Evolutionary conservation across 2,888 invertebrate species (phyloP).

Genomic region (Stomorhina lunata): DNA sequence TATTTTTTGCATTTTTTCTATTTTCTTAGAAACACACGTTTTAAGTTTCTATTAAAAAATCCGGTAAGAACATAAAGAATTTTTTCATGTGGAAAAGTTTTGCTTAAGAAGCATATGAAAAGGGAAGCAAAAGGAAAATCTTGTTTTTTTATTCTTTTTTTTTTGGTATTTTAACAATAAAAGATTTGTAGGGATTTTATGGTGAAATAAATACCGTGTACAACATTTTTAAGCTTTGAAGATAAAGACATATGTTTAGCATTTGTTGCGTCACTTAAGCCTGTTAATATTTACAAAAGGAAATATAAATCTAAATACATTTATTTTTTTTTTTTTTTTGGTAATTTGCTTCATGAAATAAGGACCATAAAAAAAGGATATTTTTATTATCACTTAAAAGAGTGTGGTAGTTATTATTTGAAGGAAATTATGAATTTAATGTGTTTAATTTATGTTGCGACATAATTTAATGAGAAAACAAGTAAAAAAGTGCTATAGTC

Average conservation of each 20-base stretch:
- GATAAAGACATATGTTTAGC: background rate
- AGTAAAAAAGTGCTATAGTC: no score
- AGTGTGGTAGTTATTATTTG: no score
- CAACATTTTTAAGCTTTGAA: background rate
- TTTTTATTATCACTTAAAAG: no score
- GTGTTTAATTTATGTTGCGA: no score
- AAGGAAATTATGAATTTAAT: no score
- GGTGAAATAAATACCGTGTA: background rate
- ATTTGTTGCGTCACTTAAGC: background rate
- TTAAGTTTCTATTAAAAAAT: background rate
- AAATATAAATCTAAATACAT: no score
- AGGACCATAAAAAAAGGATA: no score
- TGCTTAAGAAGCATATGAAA: background rate
- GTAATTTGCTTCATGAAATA: no score
- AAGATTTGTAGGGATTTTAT: slow-evolving; percentile 31
- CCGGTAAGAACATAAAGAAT: slow-evolving; percentile 24
- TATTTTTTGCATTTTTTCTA: background rate
- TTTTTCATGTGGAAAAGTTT: slow-evolving; percentile 39
- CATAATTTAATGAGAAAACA: no score
- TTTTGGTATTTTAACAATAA: background rate
- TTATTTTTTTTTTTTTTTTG: no score
- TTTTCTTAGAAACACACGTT: background rate
- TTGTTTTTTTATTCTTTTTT: slow-evolving; percentile 1
- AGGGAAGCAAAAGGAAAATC: background rate
- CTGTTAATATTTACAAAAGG: background rate